Base-by-base conservation (phyloP, 2,113 vertebrate species). In the Pedionomus torquatus region DNA sequence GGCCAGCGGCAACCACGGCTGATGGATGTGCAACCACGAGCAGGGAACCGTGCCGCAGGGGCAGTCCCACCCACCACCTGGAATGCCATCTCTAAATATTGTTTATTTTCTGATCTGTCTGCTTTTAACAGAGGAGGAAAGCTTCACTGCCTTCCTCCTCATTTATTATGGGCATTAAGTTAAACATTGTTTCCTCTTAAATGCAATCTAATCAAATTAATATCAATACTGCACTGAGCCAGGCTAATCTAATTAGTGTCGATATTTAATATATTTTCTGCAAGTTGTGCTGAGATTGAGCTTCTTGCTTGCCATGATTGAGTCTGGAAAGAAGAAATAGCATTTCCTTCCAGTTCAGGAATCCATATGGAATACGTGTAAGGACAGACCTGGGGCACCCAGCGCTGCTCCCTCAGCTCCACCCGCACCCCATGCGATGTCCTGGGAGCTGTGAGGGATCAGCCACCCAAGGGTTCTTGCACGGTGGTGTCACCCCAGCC, bases 111-210 rank as follows among this genome's bases (percentile, higher is more conserved):
- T 75, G 63, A 28, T 90, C 81, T 91, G 77, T 57, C 35, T 83
- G 39, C 24, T 65, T 72, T 25, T 54, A 79, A 54, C 2, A 7
- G 7, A 68, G 37, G 57, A 80, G 37, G 66, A 51, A 90, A 82
- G 80, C 75, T 79, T 37, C 79, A 52, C 66, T 86, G 31, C 89
- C 77, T 96, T 94, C 95, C 94, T 95, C 90, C 85, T 74, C 92
- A 63, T 96, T 95, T 64, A 95, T 94, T 77, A 69, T 0, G 24
- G 43, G 49, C 93, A 95, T 94, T 72, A 63, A 83, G 70, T 95
- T 92, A 88, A 94, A 76, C 75, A 90, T 84, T n/a, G 60, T 51
- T 97, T 97, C 93, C 93, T 97, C 81, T 84, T 65, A 14, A 87
- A 71, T 51, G 52, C 83, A 33, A 17, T 37, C 66, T 93, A 90